Evolutionary conservation across 2,113 vertebrate species (phyloP).

Genomic region (Salvator merianae): DNA sequence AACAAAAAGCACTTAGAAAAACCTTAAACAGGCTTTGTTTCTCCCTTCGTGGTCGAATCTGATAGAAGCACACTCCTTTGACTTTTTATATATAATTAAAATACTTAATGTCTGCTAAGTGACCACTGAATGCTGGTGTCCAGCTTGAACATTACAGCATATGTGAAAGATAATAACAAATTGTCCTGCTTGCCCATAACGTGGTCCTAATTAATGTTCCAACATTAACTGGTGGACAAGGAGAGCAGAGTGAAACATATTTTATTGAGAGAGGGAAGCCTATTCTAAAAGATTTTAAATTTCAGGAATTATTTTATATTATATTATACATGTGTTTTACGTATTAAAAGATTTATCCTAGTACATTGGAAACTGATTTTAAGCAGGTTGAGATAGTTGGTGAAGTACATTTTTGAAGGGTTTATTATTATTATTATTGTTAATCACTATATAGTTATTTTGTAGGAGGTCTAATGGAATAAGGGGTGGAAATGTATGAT

Average conservation of each 20-base stretch:
- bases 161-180: background rate
- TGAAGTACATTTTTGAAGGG: background rate
- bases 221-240: background rate
- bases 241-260: background rate
- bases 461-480: slow-evolving; percentile 36
- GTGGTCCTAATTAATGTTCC: background rate
- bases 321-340: slow-evolving; percentile 12
- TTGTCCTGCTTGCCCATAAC: background rate
- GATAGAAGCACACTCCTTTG: background rate
- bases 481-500: slow-evolving; percentile 39
- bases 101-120: slow-evolving; percentile 21
- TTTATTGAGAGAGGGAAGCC: background rate
- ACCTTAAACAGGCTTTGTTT: no score
- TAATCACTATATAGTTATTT: slow-evolving; percentile 8
- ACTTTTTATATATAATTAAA: slow-evolving; percentile 17
- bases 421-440: slow-evolving; percentile 1
- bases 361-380: background rate
- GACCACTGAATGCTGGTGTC: background rate
- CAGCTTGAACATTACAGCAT: background rate
- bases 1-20: no score
- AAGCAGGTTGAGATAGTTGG: background rate
- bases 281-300: background rate
- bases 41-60: no score
- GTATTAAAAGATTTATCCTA: background rate
- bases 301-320: slow-evolving; percentile 18